Evolutionary conservation across 2,113 vertebrate genomes (phyloP).

Genomic region (Tylochromis polylepis): DNA sequence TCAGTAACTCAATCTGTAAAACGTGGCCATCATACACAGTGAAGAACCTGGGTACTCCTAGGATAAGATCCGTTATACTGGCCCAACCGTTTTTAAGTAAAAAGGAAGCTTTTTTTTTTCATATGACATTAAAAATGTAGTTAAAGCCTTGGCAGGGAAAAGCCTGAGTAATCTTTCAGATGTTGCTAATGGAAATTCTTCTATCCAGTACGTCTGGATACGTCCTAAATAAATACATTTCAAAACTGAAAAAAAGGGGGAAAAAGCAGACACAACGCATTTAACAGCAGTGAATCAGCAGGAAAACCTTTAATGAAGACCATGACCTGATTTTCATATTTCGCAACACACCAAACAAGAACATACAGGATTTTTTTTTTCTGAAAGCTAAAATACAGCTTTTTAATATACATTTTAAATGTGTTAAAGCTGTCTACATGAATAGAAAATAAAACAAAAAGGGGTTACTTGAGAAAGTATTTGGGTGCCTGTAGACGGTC

Average conservation of each 20-base stretch:
- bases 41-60: background rate
- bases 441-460: background rate
- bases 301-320: background rate
- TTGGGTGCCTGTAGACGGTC: background rate
- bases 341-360: background rate
- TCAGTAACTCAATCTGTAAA: background rate
- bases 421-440: background rate
- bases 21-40: background rate
- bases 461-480: background rate
- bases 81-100: background rate
- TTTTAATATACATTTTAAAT: background rate
- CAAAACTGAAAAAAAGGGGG: background rate
- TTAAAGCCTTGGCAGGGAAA: background rate
- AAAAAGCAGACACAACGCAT: background rate
- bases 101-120: background rate
- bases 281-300: background rate
- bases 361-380: background rate
- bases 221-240: background rate
- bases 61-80: background rate
- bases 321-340: background rate
- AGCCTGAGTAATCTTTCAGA: background rate
- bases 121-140: background rate
- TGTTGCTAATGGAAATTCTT: background rate
- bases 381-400: background rate
- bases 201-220: background rate